Evolutionary conservation across 2,113 vertebrate species (phyloP), one percentile per base, ranked within the genome.

Genomic region (Dasyprocta punctata): DNA sequence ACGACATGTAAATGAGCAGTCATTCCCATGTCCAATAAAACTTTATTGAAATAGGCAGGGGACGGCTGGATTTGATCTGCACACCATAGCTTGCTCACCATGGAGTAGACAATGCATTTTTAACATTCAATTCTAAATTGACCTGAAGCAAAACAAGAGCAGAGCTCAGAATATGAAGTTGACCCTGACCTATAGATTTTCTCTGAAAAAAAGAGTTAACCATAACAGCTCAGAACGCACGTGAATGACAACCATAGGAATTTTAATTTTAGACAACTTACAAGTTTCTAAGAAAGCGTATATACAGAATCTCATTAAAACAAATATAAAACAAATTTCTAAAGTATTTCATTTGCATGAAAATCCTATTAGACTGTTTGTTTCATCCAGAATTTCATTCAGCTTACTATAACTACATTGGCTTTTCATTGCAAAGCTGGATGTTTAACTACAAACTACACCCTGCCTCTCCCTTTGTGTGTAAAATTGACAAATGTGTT

Each of bases 401-500:
- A 86, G 60, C 49, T 94, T 92, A 58, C 33, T 49, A 11, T 75
- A 98, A 97, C 61, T 87, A 92, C 86, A 69, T 10, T 63, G 67
- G 86, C 86, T 98, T 98, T 98, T 97, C 97, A 95, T n/a, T 82
- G 93, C 95, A 96, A 98, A 95, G 84, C 88, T 89, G 95, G 94
- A 97, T 97, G 80, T 96, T 98, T 97, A 97, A 85, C 97, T 81
- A 96, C 94, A 98, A 98, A 98, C 97, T 96, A 97, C 78, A 98
- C 98, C 98, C 97, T 98, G 98, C 90, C 94, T 98, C 96, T 97
- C 97, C 97, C 93, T 98, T 94, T 97, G 92, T 98, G 93, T 97
- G 96, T 83, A 97, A 98, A 98, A 97, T 94, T 95, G 96, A 98
- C 98, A 98, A 97, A 97, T 16, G n/a, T 98, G 98, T 98, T 98